A percentile compares a stretch with the other conserved stretches of the same genome.
These are phyloP conservation scores for Cliona cf. orientalis DNA, from an alignment of 37 sponge, comb jelly and placozoan species.

Conservation along the genomic window DNA sequence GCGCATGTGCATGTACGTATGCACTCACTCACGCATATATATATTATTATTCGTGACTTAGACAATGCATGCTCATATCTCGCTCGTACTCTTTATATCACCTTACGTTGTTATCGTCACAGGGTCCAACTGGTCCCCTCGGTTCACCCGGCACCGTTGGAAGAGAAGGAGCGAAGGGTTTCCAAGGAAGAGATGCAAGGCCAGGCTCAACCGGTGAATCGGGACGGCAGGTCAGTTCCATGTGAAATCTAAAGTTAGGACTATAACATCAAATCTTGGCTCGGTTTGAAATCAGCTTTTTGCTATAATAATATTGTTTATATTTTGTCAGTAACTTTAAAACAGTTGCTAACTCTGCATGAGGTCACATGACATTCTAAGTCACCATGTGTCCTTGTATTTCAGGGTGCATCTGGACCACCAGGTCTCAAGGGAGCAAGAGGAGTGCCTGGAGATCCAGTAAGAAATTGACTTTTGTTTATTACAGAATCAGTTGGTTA, in stretches of 20 bases:
- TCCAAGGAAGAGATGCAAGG: slow-evolving; percentile 35
- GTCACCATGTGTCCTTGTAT: neutral
- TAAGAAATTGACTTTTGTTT: neutral
- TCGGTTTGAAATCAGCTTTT: too few relatives aligned
- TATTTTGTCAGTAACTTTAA: neutral
- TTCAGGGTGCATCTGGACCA: slow-evolving; percentile 42
- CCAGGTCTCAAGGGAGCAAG: slow-evolving; percentile 37
- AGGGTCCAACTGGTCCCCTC: slow-evolving; percentile 50
- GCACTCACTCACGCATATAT: too few relatives aligned
- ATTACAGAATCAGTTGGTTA: neutral
- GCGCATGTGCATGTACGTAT: neutral
- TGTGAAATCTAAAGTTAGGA: neutral
- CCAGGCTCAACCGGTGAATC: slow-evolving; percentile 44
- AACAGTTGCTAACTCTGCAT: neutral
- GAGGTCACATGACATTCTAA: neutral
- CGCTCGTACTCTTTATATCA: too few relatives aligned
- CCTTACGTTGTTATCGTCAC: neutral
- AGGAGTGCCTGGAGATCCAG: slow-evolving; percentile 45
- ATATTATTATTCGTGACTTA: too few relatives aligned
- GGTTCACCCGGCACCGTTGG: slow-evolving; percentile 34
- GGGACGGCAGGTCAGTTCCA: slow-evolving; percentile 43
- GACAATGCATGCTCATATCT: too few relatives aligned
- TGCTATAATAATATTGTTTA: neutral
- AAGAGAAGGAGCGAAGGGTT: slow-evolving; percentile 40
- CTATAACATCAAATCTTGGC: too few relatives aligned